phyloP scores from a whole-genome alignment of 2,888 invertebrate species.

The Drosophila fulvimacula region DNA sequence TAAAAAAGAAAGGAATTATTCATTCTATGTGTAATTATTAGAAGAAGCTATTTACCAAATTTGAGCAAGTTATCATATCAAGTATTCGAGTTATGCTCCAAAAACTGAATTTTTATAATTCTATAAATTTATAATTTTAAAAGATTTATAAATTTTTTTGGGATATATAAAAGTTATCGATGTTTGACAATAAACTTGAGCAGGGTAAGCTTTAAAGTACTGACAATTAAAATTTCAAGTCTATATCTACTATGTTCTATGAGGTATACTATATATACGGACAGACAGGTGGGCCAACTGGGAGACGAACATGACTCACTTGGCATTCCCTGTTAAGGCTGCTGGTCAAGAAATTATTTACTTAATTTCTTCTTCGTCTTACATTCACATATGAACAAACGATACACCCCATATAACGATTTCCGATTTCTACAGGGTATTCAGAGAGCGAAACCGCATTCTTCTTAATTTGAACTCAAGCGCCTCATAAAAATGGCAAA shows the following conservation, averaged over 20 bases:
- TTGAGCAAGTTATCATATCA: not conserved
- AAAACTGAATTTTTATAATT: too few species aligned
- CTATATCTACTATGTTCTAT: not conserved
- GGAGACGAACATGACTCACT: too few species aligned
- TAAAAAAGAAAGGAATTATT: not conserved
- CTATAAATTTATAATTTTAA: too few species aligned
- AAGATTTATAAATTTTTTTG: not conserved
- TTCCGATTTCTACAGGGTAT: not conserved
- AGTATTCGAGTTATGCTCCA: not conserved
- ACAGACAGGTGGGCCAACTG: not conserved
- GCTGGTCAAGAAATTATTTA: not conserved
- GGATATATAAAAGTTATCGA: not conserved
- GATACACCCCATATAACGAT: not conserved
- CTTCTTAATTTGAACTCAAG: slow-evolving; percentile 70
- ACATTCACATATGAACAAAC: not conserved
- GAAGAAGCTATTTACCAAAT: not conserved
- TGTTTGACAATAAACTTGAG: too few species aligned
- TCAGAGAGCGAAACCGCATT: slow-evolving; percentile 21
- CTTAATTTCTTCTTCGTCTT: not conserved
- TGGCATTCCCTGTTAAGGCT: too few species aligned
- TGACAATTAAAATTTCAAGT: not conserved
- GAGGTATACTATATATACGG: not conserved
- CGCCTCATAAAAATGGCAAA: slow-evolving; percentile 80
- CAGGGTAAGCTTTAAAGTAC: not conserved
- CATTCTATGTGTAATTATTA: not conserved